phyloP scores from a whole-genome alignment of 1,140 invertebrate genomes.

The Rhagoletis pomonella region DNA sequence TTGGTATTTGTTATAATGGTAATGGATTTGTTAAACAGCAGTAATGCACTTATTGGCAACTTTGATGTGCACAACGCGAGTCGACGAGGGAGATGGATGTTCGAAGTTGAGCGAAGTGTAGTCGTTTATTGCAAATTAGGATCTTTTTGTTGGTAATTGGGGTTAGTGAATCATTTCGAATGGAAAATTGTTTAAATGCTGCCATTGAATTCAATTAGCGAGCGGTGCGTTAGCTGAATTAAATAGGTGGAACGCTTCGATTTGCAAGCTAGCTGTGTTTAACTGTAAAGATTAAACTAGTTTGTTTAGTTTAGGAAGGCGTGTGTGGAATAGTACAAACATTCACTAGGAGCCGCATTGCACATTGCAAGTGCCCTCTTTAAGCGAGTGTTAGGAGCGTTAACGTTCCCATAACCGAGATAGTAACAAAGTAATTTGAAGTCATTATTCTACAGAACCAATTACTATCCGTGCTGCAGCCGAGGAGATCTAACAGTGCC shows the following conservation, averaged over 20 bases:
- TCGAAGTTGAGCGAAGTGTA: too few relatives aligned
- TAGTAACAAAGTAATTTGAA: too few relatives aligned
- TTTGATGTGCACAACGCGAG: neutral
- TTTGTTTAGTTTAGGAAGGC: too few relatives aligned
- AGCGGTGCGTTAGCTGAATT: neutral
- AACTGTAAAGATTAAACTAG: too few relatives aligned
- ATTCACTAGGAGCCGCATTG: too few relatives aligned
- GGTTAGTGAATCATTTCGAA: neutral
- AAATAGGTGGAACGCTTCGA: neutral
- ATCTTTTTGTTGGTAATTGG: neutral
- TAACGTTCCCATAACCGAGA: too few relatives aligned
- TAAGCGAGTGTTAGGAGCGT: too few relatives aligned
- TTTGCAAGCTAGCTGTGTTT: neutral
- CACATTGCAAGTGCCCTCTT: too few relatives aligned
- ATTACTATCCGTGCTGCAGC: too few relatives aligned
- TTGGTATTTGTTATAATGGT: neutral
- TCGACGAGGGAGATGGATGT: neutral
- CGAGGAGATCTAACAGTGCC: too few relatives aligned
- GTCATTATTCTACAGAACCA: too few relatives aligned
- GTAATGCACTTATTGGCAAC: neutral
- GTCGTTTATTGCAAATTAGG: neutral
- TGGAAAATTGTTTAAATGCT: neutral
- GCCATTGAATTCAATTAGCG: neutral
- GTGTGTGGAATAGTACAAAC: too few relatives aligned
- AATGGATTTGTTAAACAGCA: constrained; percentile 32